These are phyloP conservation scores for Mizuhopecten yessoensis DNA, from an alignment of 1,140 invertebrate genomes.

Conservation along the genomic window DNA sequence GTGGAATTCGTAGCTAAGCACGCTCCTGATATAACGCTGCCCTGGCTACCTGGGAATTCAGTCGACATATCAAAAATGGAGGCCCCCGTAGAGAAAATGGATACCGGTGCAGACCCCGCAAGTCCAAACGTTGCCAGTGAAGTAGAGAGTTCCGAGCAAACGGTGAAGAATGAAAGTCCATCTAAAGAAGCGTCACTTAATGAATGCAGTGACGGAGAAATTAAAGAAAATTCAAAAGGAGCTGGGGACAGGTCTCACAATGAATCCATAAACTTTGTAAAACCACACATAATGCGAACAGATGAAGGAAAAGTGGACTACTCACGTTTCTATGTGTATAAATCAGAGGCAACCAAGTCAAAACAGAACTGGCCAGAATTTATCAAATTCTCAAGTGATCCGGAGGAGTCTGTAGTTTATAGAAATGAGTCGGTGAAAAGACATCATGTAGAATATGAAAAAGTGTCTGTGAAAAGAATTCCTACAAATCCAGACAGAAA, in stretches of 20 bases:
- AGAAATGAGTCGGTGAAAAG: not conserved
- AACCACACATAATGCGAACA: not conserved
- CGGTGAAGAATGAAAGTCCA: not conserved
- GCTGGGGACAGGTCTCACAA: not conserved
- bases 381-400: not conserved
- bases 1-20: not conserved
- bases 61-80: not conserved
- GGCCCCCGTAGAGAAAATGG: not conserved
- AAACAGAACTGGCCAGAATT: not conserved
- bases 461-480: not conserved
- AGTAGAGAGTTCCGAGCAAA: not conserved
- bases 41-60: not conserved
- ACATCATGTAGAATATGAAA: not conserved
- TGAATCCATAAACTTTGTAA: not conserved
- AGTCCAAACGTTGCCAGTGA: not conserved
- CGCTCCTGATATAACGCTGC: not conserved
- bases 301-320: not conserved
- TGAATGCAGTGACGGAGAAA: not conserved
- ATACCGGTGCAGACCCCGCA: not conserved
- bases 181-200: not conserved
- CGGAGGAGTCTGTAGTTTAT: not conserved
- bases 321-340: conserved; percentile 16
- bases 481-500: not conserved
- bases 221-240: no score
- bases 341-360: not conserved